phyloP scores from a whole-genome alignment of 2,888 invertebrate genomes.

The Lithophane semibrunnea region DNA sequence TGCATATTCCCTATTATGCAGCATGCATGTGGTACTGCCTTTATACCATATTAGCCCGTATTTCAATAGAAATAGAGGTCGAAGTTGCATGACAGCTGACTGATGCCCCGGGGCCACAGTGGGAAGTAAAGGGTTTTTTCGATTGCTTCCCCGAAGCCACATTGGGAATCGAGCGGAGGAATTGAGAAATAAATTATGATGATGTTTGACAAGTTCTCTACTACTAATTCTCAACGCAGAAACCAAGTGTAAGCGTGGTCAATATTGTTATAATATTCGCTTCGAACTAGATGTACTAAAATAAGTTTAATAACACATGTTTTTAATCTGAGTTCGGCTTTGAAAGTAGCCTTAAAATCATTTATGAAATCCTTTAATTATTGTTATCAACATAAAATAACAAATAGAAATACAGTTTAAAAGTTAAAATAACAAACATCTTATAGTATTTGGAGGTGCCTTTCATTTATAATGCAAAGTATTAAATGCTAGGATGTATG shows the following conservation, averaged over 20 bases:
- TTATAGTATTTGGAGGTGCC: slow-evolving; percentile 14
- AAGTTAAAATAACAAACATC: neutral
- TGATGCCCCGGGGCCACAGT: too few species aligned
- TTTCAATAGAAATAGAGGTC: too few species aligned
- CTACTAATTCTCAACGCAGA: neutral
- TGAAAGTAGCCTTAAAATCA: neutral
- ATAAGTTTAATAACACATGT: neutral
- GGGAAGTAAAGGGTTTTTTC: too few species aligned
- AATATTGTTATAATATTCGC: neutral
- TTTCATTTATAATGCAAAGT: slow-evolving; percentile 27
- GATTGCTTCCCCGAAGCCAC: too few species aligned
- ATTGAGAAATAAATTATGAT: neutral
- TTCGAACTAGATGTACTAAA: neutral
- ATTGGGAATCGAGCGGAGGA: too few species aligned
- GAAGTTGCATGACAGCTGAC: too few species aligned
- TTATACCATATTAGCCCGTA: too few species aligned
- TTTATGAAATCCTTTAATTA: neutral
- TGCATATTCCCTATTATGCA: too few species aligned
- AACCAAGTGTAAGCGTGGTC: too few species aligned
- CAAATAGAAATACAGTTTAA: neutral
- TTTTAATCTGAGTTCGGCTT: neutral
- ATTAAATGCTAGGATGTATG: neutral
- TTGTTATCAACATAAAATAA: neutral
- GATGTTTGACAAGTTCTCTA: neutral
- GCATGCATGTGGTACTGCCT: too few species aligned